Evolutionary conservation across 2,888 invertebrate genomes (phyloP).

Genomic region (Tethea ocularis): DNA sequence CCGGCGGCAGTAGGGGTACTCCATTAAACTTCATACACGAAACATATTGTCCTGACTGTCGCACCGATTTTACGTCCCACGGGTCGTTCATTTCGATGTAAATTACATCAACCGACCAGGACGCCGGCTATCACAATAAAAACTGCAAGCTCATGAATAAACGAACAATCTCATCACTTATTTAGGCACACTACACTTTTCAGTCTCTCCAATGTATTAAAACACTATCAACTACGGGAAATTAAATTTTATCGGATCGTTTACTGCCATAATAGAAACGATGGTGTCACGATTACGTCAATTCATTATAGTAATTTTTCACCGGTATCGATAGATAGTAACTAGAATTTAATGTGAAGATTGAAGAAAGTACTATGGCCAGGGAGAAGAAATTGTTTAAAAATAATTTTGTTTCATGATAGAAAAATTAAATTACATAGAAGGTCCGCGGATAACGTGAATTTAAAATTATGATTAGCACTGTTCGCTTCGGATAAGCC

Average conservation of each 20-base stretch:
- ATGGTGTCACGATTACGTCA: constrained; percentile 78
- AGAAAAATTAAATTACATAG: constrained; percentile 15
- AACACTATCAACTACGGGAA: constrained; percentile 23
- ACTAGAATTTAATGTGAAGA: constrained; percentile 4
- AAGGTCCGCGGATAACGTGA: constrained; percentile 19
- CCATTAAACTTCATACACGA: constrained; percentile 90
- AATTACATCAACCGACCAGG: constrained; percentile 27
- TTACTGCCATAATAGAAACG: constrained; percentile 48
- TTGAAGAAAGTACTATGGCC: neutral
- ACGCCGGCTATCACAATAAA: constrained; percentile 7
- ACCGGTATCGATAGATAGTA: constrained; percentile 23
- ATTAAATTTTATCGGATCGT: constrained; percentile 52
- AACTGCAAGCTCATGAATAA: constrained; percentile 23
- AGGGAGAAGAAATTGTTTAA: neutral
- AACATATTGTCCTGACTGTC: constrained; percentile 75
- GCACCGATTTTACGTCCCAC: constrained; percentile 77
- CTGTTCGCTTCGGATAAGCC: constrained; percentile 1
- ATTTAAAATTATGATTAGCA: constrained; percentile 22
- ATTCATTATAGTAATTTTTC: constrained; percentile 60
- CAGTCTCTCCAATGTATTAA: constrained; percentile 28
- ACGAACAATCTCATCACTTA: constrained; percentile 23
- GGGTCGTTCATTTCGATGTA: constrained; percentile 70
- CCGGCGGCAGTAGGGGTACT: constrained; percentile 88
- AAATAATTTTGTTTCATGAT: constrained; percentile 17
- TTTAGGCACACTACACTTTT: constrained; percentile 44